These are phyloP conservation scores for Ascidia mentula DNA, from an alignment of 23 tunicate genomes.

Conservation along the genomic window DNA sequence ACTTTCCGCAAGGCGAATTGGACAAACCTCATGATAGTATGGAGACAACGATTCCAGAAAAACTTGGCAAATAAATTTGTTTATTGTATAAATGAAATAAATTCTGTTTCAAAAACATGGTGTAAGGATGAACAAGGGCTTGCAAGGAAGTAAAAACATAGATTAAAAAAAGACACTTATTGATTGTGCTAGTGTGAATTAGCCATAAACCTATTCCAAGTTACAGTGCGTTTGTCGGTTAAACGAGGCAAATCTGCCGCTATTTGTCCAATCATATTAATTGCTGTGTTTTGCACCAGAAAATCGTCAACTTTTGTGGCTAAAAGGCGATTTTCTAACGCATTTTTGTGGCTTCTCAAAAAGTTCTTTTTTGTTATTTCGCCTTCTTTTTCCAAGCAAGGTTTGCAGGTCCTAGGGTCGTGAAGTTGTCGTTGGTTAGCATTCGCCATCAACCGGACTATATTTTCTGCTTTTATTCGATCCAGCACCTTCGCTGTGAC, in stretches of 20 bases:
- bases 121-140: neutral
- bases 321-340: neutral
- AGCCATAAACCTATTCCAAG: neutral
- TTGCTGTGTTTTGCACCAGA: neutral
- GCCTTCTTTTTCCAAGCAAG: neutral
- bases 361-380: neutral
- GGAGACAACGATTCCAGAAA: neutral
- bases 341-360: neutral
- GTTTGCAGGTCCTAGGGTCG: neutral
- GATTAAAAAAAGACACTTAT: neutral
- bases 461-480: neutral
- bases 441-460: neutral
- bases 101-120: neutral
- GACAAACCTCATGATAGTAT: neutral
- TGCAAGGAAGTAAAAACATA: neutral
- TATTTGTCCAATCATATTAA: slow-evolving; percentile 1
- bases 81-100: neutral
- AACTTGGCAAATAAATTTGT: neutral
- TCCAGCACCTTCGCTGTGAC: neutral
- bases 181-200: neutral
- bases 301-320: neutral
- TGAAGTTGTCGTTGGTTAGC: neutral
- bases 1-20: neutral
- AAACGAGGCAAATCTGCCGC: neutral
- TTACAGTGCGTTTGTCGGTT: neutral